Evolutionary conservation across 2,113 vertebrate species (phyloP).

Genomic region (Paraplagusia blochii): DNA sequence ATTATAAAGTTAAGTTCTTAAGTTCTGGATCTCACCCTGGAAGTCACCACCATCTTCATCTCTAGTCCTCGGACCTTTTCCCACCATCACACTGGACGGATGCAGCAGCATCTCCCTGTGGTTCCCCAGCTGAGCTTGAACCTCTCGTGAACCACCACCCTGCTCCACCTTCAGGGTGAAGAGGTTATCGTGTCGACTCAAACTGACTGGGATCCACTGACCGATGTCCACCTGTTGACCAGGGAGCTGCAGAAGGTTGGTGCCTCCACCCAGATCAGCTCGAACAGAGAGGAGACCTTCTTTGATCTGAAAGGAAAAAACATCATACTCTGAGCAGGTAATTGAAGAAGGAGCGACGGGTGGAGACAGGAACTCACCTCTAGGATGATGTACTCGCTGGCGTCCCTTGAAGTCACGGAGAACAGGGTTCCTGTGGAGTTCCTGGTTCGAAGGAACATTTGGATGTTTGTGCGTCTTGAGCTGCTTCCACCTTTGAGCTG

Average conservation of each 20-base stretch:
- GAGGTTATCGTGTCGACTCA: constrained; percentile 80
- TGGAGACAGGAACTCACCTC: constrained; percentile 70
- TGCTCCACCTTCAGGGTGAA: constrained; percentile 81
- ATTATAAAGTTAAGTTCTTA: too few species aligned
- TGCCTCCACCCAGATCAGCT: constrained; percentile 76
- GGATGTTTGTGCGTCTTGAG: constrained; percentile 70
- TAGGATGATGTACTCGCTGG: constrained; percentile 70
- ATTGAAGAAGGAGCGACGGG: not conserved
- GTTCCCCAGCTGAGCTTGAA: constrained; percentile 70
- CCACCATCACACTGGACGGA: constrained; percentile 75
- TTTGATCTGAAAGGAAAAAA: constrained; percentile 65
- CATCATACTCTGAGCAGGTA: not conserved
- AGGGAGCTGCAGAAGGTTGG: constrained; percentile 68
- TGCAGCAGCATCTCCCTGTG: constrained; percentile 74
- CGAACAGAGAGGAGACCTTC: constrained; percentile 78
- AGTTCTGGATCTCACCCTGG: constrained; percentile 73
- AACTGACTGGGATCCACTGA: constrained; percentile 81
- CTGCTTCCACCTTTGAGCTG: constrained; percentile 72
- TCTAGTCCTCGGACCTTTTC: constrained; percentile 60
- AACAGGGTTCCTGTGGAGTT: constrained; percentile 75
- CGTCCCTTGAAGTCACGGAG: constrained; percentile 72
- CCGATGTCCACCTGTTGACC: constrained; percentile 79
- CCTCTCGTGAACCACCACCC: constrained; percentile 82
- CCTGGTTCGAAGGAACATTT: constrained; percentile 82
- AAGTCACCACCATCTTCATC: constrained; percentile 73